These are phyloP conservation scores for Pseudanteris insignis DNA, from an alignment of 2,888 invertebrate genomes.

Conservation along the genomic window DNA sequence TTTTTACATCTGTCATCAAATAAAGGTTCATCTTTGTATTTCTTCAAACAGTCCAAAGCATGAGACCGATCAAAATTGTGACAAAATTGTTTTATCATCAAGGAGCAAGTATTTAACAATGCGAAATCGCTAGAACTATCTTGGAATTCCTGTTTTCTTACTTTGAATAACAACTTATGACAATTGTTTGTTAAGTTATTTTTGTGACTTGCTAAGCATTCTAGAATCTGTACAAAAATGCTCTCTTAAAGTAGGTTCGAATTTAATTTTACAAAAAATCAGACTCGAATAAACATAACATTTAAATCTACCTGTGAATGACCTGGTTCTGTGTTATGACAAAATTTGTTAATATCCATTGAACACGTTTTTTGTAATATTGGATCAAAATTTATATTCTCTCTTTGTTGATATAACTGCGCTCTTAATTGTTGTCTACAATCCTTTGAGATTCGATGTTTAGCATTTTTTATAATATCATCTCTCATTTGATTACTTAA, in stretches of 20 bases:
- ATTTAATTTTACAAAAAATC: background rate
- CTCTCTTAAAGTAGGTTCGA: background rate
- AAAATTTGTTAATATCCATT: constrained; percentile 79
- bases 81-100: constrained; percentile 88
- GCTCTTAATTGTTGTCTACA: constrained; percentile 91
- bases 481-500: constrained; percentile 91
- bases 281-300: background rate
- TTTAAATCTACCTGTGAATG: constrained; percentile 69
- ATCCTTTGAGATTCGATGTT: constrained; percentile 84
- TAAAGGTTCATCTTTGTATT: constrained; percentile 77
- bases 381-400: constrained; percentile 87
- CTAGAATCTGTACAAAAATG: constrained; percentile 73
- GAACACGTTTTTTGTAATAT: constrained; percentile 84
- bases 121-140: constrained; percentile 90
- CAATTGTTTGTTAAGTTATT: constrained; percentile 77
- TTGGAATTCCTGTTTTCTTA: constrained; percentile 84
- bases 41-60: constrained; percentile 81
- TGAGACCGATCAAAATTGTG: constrained; percentile 73
- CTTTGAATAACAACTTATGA: constrained; percentile 82
- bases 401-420: constrained; percentile 91
- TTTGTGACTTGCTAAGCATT: constrained; percentile 76
- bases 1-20: constrained; percentile 87
- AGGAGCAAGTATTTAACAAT: constrained; percentile 83
- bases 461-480: constrained; percentile 78
- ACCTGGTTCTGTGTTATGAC: constrained; percentile 75